Base-by-base conservation (phyloP, 2,888 invertebrate species). In the Monoplex corrugatus region DNA sequence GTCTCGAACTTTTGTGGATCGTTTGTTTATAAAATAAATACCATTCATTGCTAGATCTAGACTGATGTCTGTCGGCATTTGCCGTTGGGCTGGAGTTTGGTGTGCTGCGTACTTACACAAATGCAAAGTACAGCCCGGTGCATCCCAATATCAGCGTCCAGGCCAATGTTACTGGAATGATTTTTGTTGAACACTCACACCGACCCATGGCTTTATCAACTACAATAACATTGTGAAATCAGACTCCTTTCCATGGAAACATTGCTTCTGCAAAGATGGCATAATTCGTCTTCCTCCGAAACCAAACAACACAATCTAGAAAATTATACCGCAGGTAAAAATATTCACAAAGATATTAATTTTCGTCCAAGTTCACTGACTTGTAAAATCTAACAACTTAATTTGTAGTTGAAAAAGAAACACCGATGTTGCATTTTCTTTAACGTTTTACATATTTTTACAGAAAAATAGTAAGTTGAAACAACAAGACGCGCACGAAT, bases 111-210 rank as follows among this genome's bases (percentile, higher is more conserved):
- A 98, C 99, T 98, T 97, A 99, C 99, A 99, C 98, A 97, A 98
- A 99, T 97, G 98, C 98, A 97, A 99, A 99, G 97, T 99, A 99
- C 95, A 98, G 97, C 96, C 98, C 98, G 94, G 99, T 99, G 94
- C 98, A 98, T 96, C 98, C 98, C 96, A 99, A 97, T 95, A 99
- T 97, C 96, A 99, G 97, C 94, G 98, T 98, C 99, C 99, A 99
- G 96, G 99, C 99, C 97, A 99, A 98, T 96, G 98, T 98, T 97
- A 99, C 99, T 96, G 99, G 99, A 85, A 95, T 94, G 87, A 94
- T 94, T 87, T 92, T 92, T 32, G 94, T 94, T 89, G 94, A 95
- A 88, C 93, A 93, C 91, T 94, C 94, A 91, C 94, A 95, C 91
- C 93, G 92, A 89, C 94, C 91, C 94, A 95, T 94, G 87, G 84